phyloP scores from a whole-genome alignment of 37 sponge, comb jelly and placozoan species.

The Eunapius fragilis region DNA sequence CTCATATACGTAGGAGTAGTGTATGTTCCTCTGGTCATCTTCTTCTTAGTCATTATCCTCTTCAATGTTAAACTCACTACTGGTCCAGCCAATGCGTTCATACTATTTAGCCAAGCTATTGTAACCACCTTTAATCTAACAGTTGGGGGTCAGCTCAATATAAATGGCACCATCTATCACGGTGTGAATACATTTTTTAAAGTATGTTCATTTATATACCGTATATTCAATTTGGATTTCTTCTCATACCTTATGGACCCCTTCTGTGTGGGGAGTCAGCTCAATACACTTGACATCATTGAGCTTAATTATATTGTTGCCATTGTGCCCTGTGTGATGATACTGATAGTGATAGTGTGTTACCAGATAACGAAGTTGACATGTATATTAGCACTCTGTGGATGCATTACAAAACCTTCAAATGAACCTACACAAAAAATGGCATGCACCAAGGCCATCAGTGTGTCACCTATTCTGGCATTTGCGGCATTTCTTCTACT shows the following conservation, averaged over 20 bases:
- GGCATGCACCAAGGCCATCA: not conserved
- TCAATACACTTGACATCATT: conserved; percentile 13
- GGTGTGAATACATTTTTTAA: not conserved
- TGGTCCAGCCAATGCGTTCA: conserved; percentile 47
- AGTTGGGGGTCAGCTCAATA: conserved; percentile 4
- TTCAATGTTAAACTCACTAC: conserved; percentile 34
- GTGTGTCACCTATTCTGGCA: conserved; percentile 26
- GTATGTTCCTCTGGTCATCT: conserved; percentile 9
- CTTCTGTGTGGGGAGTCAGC: conserved; percentile 22
- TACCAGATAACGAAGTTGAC: not conserved
- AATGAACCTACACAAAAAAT: not conserved
- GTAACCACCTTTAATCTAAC: conserved; percentile 5
- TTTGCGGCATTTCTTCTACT: conserved; percentile 59
- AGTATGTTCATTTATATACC: conserved; percentile 20
- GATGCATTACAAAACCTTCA: no score
- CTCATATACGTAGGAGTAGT: conserved; percentile 1
- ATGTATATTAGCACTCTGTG: no score
- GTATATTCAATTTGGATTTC: conserved; percentile 57
- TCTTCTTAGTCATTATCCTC: conserved; percentile 32
- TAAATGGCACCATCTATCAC: no score
- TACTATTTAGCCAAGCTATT: conserved; percentile 32
- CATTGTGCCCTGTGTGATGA: conserved; percentile 52
- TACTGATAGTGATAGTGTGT: not conserved
- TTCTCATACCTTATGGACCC: conserved; percentile 32
- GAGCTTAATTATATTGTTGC: conserved; percentile 39